Conservation (phyloP, 2,797 vertebrate species). For the Falco rusticolus region DNA sequence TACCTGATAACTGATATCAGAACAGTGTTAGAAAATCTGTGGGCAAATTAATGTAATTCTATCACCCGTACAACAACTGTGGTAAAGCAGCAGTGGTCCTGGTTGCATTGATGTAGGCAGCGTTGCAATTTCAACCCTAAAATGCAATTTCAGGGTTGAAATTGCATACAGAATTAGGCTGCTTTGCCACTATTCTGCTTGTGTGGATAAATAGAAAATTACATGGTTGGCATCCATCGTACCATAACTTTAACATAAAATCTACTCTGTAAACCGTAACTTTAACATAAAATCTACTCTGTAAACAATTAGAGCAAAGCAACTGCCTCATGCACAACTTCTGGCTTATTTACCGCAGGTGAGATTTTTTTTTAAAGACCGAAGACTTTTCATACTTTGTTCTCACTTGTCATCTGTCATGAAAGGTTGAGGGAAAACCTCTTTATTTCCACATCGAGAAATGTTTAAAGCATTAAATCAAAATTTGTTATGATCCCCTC, state of each 20-base stretch:
- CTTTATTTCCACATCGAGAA: neutral
- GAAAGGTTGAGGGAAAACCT: neutral
- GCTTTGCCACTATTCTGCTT: neutral
- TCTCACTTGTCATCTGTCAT: rapidly evolving
- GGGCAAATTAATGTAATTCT: neutral
- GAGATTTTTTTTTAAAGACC: neutral
- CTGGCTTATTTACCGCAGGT: neutral
- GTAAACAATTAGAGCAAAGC: neutral
- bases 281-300: neutral
- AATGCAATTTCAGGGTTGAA: neutral
- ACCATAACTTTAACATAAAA: neutral
- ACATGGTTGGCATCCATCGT: neutral
- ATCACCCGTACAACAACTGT: too few species aligned
- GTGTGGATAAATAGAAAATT: neutral
- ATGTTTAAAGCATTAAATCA: neutral
- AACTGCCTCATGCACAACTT: rapidly evolving
- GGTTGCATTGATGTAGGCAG: neutral
- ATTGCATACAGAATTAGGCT: neutral
- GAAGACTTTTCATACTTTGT: neutral
- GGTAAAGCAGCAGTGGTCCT: neutral
- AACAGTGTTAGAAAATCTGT: neutral
- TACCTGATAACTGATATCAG: too few species aligned
- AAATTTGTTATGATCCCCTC: neutral
- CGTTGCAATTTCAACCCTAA: neutral
- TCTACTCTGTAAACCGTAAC: neutral